phyloP scores from a whole-genome alignment of 2,797 vertebrate species.

The Danionella dracula region DNA sequence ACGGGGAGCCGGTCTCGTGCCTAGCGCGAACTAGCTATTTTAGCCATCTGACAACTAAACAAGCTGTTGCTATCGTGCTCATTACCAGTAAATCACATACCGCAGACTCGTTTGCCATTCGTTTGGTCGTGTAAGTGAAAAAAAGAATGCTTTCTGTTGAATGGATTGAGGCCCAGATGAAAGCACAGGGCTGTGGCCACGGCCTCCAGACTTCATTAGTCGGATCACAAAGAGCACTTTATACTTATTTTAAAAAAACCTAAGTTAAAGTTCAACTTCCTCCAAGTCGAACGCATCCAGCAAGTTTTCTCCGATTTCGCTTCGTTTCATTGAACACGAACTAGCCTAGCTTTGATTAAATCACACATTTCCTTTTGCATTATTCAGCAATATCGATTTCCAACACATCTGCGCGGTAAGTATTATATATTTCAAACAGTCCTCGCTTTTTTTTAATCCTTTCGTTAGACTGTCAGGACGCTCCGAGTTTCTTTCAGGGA shows the following conservation, averaged over 20 bases:
- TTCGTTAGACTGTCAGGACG: too few relatives aligned
- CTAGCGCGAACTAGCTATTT: background rate
- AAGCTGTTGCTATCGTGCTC: background rate
- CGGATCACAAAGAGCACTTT: background rate
- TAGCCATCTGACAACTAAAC: background rate
- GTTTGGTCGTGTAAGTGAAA: too few relatives aligned
- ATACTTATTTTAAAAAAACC: background rate
- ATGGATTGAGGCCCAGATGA: slow-evolving; percentile 22
- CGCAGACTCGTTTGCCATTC: too few relatives aligned
- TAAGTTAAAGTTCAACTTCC: background rate
- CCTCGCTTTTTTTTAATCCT: background rate
- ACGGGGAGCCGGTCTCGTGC: slow-evolving; percentile 30
- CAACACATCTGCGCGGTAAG: too few relatives aligned
- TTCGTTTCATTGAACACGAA: background rate
- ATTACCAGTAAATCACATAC: too few relatives aligned
- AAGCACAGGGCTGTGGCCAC: slow-evolving; percentile 30
- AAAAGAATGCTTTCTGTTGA: too few relatives aligned
- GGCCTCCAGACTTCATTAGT: slow-evolving; percentile 8
- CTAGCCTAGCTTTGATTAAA: background rate
- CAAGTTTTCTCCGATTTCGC: background rate
- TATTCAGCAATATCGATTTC: slow-evolving; percentile 8
- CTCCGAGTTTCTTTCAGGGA: background rate
- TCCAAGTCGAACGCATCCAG: background rate
- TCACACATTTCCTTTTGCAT: slow-evolving; percentile 9
- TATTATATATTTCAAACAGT: too few relatives aligned